These are phyloP conservation scores for Zootoca vivipara DNA, from an alignment of 2,113 vertebrate genomes.

Conservation along the genomic window DNA sequence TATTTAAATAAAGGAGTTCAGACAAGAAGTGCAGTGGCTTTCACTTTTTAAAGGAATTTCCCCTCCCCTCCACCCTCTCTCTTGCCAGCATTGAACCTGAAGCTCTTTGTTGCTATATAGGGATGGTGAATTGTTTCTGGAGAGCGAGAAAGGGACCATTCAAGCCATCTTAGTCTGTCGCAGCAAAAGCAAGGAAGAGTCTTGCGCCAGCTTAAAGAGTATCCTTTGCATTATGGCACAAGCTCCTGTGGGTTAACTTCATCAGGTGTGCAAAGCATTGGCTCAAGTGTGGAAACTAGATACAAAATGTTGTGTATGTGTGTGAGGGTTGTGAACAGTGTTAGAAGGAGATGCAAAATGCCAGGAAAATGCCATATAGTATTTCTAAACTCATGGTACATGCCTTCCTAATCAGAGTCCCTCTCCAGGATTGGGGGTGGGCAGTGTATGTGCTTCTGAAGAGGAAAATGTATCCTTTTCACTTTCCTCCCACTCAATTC, in stretches of 20 bases:
- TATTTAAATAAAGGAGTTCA: conserved; percentile 93
- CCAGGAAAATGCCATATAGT: not conserved
- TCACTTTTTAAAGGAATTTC: not conserved
- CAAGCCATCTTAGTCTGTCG: too few species aligned
- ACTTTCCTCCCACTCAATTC: not conserved
- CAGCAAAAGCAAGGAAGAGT: not conserved
- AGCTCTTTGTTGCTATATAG: not conserved
- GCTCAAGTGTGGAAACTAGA: too few species aligned
- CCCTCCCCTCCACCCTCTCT: too few species aligned
- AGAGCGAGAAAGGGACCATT: not conserved
- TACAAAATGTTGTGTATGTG: too few species aligned
- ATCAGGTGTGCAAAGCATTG: too few species aligned
- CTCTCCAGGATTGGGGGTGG: not conserved
- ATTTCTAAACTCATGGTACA: not conserved
- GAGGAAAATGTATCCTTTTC: not conserved
- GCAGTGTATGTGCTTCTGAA: not conserved
- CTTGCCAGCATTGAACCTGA: too few species aligned
- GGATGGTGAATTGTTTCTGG: not conserved
- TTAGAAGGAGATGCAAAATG: not conserved
- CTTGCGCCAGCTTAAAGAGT: not conserved
- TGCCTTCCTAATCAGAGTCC: not conserved
- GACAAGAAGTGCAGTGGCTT: conserved; percentile 41
- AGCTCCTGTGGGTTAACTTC: too few species aligned
- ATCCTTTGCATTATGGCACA: too few species aligned
- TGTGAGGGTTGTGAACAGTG: not conserved